Evolutionary conservation across 2,797 vertebrate genomes (phyloP).

Genomic region (Poeciliopsis infans): DNA sequence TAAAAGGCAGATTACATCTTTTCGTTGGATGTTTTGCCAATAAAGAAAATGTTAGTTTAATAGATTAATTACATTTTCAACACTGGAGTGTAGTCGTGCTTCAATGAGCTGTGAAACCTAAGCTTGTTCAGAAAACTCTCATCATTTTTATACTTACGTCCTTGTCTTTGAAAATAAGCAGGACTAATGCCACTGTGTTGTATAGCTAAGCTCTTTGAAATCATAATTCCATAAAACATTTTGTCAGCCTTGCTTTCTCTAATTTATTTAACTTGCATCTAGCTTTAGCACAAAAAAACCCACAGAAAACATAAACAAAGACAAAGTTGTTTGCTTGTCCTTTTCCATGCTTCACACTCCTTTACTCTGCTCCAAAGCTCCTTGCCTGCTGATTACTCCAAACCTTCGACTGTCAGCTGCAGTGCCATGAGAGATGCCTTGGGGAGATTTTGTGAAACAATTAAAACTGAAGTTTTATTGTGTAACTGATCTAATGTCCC

Average conservation of each 20-base stretch:
- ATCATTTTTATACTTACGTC: background rate
- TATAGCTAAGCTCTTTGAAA: background rate
- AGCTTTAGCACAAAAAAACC: constrained; percentile 5
- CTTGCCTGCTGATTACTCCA: constrained; percentile 5
- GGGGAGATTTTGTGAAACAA: constrained; percentile 17
- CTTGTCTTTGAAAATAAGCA: constrained; percentile 1
- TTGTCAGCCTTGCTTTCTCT: background rate
- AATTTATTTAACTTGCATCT: background rate
- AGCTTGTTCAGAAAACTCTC: background rate
- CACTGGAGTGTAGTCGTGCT: background rate
- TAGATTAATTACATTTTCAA: background rate
- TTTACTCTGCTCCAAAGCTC: background rate
- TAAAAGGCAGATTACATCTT: background rate
- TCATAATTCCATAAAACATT: constrained; percentile 4
- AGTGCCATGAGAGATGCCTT: background rate
- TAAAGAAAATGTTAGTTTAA: background rate
- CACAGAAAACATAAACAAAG: constrained; percentile 10
- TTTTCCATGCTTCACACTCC: background rate
- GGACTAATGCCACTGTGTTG: background rate
- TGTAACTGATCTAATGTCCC: constrained; percentile 19
- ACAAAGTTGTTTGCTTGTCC: constrained; percentile 6
- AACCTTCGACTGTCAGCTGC: constrained; percentile 21
- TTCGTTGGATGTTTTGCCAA: background rate
- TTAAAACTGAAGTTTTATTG: constrained; percentile 17
- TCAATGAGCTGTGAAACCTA: background rate